These are phyloP conservation scores for Hippoglossus hippoglossus DNA, from an alignment of 2,797 vertebrate genomes.

Conservation along the genomic window DNA sequence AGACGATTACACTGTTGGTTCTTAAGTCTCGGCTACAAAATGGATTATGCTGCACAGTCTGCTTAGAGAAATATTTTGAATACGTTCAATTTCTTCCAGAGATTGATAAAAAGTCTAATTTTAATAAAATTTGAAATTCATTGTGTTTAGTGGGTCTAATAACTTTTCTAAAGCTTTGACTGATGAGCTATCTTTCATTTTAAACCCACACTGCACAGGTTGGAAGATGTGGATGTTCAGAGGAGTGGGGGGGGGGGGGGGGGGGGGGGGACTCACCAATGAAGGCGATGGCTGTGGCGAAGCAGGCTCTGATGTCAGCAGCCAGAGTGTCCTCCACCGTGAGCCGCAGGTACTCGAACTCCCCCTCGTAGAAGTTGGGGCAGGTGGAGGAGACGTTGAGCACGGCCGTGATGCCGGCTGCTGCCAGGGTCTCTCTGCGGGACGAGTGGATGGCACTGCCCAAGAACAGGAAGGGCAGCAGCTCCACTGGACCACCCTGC, in stretches of 20 bases:
- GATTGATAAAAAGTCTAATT: too few species aligned
- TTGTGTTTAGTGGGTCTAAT: not conserved
- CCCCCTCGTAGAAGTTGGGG: constrained; percentile 88
- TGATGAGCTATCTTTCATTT: not conserved
- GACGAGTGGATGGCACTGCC: constrained; percentile 90
- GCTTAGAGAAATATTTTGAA: constrained; percentile 37
- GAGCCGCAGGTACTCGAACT: constrained; percentile 86
- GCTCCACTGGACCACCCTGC: constrained; percentile 89
- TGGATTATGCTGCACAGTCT: constrained; percentile 48
- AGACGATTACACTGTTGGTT: constrained; percentile 30
- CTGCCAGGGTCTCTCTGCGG: constrained; percentile 83
- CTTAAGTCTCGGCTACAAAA: constrained; percentile 18
- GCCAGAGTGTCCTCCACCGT: constrained; percentile 89
- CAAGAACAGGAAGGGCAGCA: constrained; percentile 89
- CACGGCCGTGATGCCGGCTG: constrained; percentile 87
- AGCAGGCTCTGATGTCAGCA: constrained; percentile 87
- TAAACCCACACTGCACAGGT: not conserved
- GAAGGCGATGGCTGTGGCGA: constrained; percentile 89
- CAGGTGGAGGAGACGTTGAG: constrained; percentile 91
- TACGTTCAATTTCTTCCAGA: too few species aligned
- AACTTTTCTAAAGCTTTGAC: not conserved
- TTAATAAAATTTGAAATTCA: not conserved
- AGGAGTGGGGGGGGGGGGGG: too few species aligned
- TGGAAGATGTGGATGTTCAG: not conserved
- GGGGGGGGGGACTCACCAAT: constrained; percentile 81